Evolutionary conservation across 2,888 invertebrate species (phyloP), one percentile per base, ranked within the genome.

Genomic region (Cinara cedri): DNA sequence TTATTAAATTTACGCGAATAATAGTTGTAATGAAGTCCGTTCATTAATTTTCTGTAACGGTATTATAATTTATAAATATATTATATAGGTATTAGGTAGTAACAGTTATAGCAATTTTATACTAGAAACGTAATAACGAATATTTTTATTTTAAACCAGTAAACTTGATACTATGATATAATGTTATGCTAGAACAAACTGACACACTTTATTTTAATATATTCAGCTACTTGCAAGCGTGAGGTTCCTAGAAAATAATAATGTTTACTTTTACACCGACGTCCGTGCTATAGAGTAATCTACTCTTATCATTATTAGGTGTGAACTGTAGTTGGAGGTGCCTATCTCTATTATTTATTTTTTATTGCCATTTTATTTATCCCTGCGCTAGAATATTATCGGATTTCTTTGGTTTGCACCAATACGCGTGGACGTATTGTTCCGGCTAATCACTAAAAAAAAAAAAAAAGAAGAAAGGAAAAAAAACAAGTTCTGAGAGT

Each of bases 181-280:
- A 24, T 57, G 60, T 62, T 74, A 74, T 74, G 74, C 51, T 63
- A 74, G 6, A 34, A 74, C 63, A 63, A n/a, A 74, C 51, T 63
- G 63, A 63, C 60, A 74, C 74, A 74, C 54, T 74, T 63, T 51
- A 42, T n/a, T 63, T 63, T 74, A 74, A 74, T 63, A 63, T 74
- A 74, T 74, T 51, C 74, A 16, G 24, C n/a, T 34, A 34, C 34
- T 3, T 34, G 6, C 6, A 34, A 21, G 42, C 51, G 51, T 63
- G 51, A 21, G 16, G 63, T 63, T 19, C 63, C 74, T 42, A 51
- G 34, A 19, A 34, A 21, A 49, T 51, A 51, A 74, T 74, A 74
- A 54, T 24, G 21, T 42, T 74, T n/a, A 21, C 49, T 63, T 54
- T 63, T 42, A 74, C 21, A 74, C 49, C 3, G 49, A 51, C 72